Percentiles rank a stretch among this genome's conserved stretches.
Evolutionary conservation across 2,888 invertebrate species (phyloP).

Genomic region (Empis stercorea): DNA sequence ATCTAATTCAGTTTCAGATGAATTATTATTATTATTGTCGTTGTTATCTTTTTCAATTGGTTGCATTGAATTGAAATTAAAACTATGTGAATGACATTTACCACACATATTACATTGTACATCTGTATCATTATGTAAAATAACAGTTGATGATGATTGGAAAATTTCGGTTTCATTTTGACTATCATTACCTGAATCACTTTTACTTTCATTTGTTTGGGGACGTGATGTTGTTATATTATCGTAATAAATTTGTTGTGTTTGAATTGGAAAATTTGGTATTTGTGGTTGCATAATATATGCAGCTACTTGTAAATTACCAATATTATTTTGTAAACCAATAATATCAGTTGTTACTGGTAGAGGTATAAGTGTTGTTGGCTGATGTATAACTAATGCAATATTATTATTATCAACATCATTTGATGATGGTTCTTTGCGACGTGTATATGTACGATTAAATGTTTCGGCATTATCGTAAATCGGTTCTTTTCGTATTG

Average conservation of each 20-base stretch:
- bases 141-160: not conserved
- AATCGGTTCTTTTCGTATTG: conserved; percentile 9
- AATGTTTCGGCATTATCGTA: not conserved
- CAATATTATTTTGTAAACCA: conserved; percentile 31
- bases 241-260: not conserved
- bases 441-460: conserved; percentile 7
- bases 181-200: conserved; percentile 6
- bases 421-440: conserved; percentile 16
- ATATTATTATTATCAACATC: conserved; percentile 29
- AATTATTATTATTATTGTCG: not conserved
- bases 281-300: conserved; percentile 25
- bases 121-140: conserved; percentile 8
- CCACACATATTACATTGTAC: conserved; percentile 13
- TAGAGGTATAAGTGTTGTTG: conserved; percentile 33
- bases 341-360: conserved; percentile 33
- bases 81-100: conserved; percentile 8
- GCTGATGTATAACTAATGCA: conserved; percentile 34
- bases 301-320: conserved; percentile 34
- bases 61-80: not conserved
- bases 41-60: not conserved
- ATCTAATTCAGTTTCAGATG: not conserved
- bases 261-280: not conserved
- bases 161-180: not conserved
- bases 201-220: not conserved
- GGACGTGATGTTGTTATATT: not conserved